Evolutionary conservation across 2,113 vertebrate genomes (phyloP).

Genomic region (Epinephelus fuscoguttatus): DNA sequence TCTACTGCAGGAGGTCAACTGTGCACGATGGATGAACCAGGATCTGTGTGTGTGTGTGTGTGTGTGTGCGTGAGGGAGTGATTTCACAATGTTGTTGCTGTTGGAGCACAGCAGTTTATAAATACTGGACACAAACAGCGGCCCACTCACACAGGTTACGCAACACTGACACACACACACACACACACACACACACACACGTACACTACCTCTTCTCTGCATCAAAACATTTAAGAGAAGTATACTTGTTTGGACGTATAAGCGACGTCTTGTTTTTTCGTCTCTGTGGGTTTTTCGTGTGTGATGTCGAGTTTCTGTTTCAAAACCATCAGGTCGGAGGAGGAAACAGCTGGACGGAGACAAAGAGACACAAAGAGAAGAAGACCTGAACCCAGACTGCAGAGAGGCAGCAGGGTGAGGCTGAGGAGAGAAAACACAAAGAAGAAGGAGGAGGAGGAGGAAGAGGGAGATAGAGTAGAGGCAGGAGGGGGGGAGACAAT

Average conservation of each 20-base stretch:
- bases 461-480: not conserved
- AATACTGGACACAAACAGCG: conserved; percentile 54
- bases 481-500: conserved; percentile 41
- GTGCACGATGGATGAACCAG: not conserved
- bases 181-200: conserved; percentile 11
- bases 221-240: not conserved
- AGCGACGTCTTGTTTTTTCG: not conserved
- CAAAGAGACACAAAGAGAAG: conserved; percentile 6
- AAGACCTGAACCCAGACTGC: not conserved
- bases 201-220: not conserved
- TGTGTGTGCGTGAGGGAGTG: not conserved
- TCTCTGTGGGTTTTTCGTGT: not conserved
- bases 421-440: conserved; percentile 7
- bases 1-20: not conserved
- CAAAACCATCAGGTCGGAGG: not conserved
- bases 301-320: not conserved
- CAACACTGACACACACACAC: conserved; percentile 42
- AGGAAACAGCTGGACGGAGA: conserved; percentile 43
- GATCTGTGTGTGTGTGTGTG: not conserved
- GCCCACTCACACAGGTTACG: conserved; percentile 55
- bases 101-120: conserved; percentile 27
- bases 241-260: not conserved
- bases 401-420: not conserved
- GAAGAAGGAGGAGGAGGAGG: not conserved
- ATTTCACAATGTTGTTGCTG: conserved; percentile 52